A percentile compares a stretch with the other conserved stretches of the same genome.
These are phyloP conservation scores for Polyommatus icarus DNA, from an alignment of 2,888 invertebrate genomes.

Conservation along the genomic window DNA sequence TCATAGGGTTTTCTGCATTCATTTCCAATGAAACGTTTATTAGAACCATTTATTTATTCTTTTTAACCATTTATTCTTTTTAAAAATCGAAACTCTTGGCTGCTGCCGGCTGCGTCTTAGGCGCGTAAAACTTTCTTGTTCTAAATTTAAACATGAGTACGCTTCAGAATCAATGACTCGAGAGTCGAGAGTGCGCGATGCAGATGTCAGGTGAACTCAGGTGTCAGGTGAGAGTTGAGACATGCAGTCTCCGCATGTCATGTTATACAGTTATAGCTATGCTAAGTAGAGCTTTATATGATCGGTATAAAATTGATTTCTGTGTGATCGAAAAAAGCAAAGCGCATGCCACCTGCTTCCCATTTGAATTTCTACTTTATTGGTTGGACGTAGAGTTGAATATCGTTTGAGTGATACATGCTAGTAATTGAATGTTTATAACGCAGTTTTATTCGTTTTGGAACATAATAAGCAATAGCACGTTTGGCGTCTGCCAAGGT, in stretches of 20 bases:
- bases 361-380: not conserved
- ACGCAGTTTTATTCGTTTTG: not conserved
- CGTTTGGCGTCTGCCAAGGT: not conserved
- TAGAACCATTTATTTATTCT: too few species aligned
- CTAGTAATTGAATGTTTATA: not conserved
- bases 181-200: conserved; percentile 23
- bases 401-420: not conserved
- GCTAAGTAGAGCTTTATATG: not conserved
- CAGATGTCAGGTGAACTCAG: conserved; percentile 27
- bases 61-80: too few species aligned
- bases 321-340: not conserved
- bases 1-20: too few species aligned
- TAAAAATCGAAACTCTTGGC: too few species aligned
- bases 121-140: conserved; percentile 17
- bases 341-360: not conserved
- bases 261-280: too few species aligned
- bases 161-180: conserved; percentile 14
- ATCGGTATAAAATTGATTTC: not conserved
- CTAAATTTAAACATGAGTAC: conserved; percentile 19
- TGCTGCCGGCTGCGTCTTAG: not conserved
- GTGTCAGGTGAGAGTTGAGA: conserved; percentile 25
- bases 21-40: too few species aligned
- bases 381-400: not conserved
- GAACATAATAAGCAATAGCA: not conserved
- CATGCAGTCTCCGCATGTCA: conserved; percentile 19